Base-by-base conservation (phyloP, 1,140 invertebrate species). In the Metaphire vulgaris region DNA sequence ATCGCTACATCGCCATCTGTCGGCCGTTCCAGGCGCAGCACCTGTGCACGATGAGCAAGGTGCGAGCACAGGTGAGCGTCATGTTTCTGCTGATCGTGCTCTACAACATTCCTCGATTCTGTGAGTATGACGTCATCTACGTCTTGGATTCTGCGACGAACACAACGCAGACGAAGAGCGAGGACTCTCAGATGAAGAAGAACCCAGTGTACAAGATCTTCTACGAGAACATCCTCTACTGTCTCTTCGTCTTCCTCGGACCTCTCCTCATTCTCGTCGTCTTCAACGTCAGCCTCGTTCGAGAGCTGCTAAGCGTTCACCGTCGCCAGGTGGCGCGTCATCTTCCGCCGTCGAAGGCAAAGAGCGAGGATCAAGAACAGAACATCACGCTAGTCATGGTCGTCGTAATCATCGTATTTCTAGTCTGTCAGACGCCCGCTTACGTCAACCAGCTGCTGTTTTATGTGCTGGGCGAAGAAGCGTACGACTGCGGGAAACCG, bases 1-100 rank as follows among this genome's bases (percentile, higher is more conserved):
- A 77, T 56, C 70, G 76, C 29, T 77, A 74, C 76, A 77, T 77
- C 41, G 76, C 76, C 33, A 77, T 77, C 15, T 77, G 76, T 30
- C 28, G 65, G 41, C 76, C 76, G 2, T 77, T 77, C 70, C 76
- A 74, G 28, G 76, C 70, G 28, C 70, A 33, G 26, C n/a, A n/a
- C 12, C 66, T 64, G 2, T 74, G 72, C 41, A 77, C 76, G 31
- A 74, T 74, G 15, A 77, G 31, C 26, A 26, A 32, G 15, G 76
- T 77, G 16, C 70, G 72, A 15, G 33, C 74, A 12, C 76, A 77
- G 56, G 64, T 77, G 70, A 6, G 29, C 0, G 21, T 77, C 34
- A 77, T 74, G 71, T 28, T 33, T 71, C 21, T 15, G 33, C 28
- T 65, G 1, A 67, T 64, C 70, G 64, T 77, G 32, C 12, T 77